A percentile compares a stretch with the other conserved stretches of the same genome.
phyloP scores from a whole-genome alignment of 2,113 vertebrate species.

The Podarcis cretensis region DNA sequence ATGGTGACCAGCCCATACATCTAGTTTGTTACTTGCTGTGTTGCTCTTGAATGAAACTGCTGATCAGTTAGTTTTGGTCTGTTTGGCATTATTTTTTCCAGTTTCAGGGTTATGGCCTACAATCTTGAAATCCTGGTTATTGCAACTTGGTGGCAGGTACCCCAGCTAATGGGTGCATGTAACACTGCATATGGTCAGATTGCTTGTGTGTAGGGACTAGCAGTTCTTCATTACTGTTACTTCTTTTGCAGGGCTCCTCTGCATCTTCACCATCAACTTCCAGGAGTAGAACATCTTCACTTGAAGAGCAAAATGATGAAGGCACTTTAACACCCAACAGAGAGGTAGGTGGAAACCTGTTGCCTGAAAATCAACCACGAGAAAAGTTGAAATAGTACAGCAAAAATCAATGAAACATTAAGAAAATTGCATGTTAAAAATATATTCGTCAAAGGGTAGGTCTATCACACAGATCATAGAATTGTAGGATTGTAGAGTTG shows the following conservation, averaged over 20 bases:
- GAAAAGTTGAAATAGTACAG: background rate
- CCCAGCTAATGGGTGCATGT: background rate
- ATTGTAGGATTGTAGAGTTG: too few relatives aligned
- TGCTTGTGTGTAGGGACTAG: background rate
- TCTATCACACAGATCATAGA: background rate
- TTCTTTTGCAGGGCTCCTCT: slow-evolving; percentile 63
- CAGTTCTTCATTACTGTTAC: background rate
- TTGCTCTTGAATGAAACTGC: background rate
- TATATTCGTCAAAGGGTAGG: background rate
- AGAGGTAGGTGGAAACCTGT: slow-evolving; percentile 82
- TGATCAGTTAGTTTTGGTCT: background rate
- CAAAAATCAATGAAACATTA: background rate
- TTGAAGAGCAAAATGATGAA: slow-evolving; percentile 80
- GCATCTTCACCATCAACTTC: slow-evolving; percentile 48
- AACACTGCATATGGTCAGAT: background rate
- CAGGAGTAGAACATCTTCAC: slow-evolving; percentile 73
- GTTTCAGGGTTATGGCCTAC: background rate
- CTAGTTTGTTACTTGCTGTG: background rate
- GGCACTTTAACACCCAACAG: slow-evolving; percentile 76
- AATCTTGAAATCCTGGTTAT: slow-evolving; percentile 16
- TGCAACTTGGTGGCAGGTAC: background rate
- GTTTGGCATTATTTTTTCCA: background rate
- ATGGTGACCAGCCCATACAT: background rate
- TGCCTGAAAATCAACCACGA: background rate
- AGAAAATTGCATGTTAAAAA: background rate